Evolutionary conservation across 2,113 vertebrate genomes (phyloP).

Genomic region (Strigops habroptila): DNA sequence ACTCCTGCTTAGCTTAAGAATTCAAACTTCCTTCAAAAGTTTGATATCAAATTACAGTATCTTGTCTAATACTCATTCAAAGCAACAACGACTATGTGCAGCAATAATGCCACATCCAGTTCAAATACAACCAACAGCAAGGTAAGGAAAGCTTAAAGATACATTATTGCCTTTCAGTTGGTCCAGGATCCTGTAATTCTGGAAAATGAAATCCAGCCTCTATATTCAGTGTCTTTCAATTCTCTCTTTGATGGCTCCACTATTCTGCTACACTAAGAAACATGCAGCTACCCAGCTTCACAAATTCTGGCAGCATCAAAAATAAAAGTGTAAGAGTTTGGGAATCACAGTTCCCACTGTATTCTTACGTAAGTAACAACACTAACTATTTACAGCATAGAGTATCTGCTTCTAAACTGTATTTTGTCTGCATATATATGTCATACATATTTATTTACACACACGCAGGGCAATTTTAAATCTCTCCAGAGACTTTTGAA

Average conservation of each 20-base stretch:
- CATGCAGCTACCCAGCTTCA: neutral
- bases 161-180: neutral
- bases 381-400: neutral
- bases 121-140: neutral
- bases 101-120: neutral
- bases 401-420: neutral
- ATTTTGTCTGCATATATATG: neutral
- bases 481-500: neutral
- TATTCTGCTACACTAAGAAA: neutral
- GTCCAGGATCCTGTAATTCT: neutral
- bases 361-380: neutral
- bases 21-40: neutral
- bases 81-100: neutral
- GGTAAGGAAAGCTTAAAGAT: neutral
- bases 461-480: neutral
- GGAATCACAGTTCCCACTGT: neutral
- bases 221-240: neutral
- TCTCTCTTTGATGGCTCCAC: neutral
- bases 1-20: neutral
- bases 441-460: neutral
- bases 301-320: neutral
- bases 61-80: neutral
- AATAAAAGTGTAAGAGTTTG: neutral
- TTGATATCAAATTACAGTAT: neutral
- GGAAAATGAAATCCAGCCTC: neutral